phyloP scores from a whole-genome alignment of 1,140 invertebrate genomes.

The Triops cancriformis region DNA sequence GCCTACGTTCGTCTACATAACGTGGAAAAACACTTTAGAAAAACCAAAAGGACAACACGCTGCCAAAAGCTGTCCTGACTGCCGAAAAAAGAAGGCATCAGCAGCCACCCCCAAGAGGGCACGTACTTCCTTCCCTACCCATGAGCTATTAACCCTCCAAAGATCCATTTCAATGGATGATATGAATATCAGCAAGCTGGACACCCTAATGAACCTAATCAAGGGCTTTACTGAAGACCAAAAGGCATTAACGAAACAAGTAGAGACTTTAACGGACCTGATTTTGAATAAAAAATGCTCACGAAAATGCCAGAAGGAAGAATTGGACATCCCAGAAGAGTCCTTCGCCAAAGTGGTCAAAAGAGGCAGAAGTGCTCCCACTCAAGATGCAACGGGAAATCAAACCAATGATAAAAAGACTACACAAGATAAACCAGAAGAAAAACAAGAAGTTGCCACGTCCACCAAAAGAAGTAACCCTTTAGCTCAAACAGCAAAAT shows the following conservation, averaged over 20 bases:
- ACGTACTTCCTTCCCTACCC: background rate
- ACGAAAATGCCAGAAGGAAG: background rate
- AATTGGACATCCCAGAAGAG: background rate
- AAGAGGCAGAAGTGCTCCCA: background rate
- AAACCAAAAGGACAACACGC: background rate
- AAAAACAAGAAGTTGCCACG: background rate
- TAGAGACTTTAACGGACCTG: background rate
- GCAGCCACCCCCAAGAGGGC: background rate
- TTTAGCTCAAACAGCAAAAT: conserved; percentile 1
- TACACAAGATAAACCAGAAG: background rate
- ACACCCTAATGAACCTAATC: background rate
- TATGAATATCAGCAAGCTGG: background rate
- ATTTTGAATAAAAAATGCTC: background rate
- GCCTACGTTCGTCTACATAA: background rate
- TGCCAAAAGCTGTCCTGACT: background rate
- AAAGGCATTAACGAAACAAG: background rate
- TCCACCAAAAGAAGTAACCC: background rate
- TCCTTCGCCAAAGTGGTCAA: background rate
- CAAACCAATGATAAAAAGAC: background rate
- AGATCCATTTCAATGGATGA: background rate
- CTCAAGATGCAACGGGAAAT: background rate
- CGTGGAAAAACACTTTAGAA: background rate
- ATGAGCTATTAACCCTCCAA: background rate
- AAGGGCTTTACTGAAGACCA: background rate
- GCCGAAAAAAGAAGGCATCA: background rate